Percentiles rank a stretch among this genome's conserved stretches.
Evolutionary conservation across 2,888 invertebrate genomes (phyloP).

Genomic region (Aspidiotus destructor): DNA sequence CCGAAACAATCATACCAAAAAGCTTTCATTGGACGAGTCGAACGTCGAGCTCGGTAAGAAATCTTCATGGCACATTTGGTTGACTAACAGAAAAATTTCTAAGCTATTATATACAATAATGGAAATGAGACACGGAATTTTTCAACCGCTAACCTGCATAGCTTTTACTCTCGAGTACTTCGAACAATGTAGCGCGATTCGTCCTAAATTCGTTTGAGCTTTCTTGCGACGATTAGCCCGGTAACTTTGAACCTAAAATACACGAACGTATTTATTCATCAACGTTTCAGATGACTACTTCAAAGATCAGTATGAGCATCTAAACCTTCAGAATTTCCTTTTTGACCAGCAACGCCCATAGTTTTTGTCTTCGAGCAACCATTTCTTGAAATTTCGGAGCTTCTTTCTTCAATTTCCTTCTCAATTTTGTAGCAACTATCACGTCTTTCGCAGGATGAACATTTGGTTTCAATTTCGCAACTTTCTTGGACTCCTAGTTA

Average conservation of each 20-base stretch:
- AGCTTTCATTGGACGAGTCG: conserved; percentile 84
- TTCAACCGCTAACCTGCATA: conserved; percentile 48
- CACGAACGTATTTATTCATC: background rate
- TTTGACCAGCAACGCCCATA: conserved; percentile 82
- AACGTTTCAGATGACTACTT: background rate
- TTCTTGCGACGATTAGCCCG: conserved; percentile 80
- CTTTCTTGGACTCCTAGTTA: too few species aligned
- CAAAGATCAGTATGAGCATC: background rate
- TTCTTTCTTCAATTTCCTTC: conserved; percentile 27
- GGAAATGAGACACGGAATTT: background rate
- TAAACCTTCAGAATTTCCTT: conserved; percentile 78
- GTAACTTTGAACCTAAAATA: conserved; percentile 63
- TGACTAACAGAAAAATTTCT: conserved; percentile 51
- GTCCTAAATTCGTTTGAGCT: conserved; percentile 70
- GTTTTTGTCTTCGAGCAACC: conserved; percentile 45
- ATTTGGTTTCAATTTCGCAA: conserved; percentile 20
- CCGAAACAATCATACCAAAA: conserved; percentile 95
- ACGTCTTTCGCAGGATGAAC: conserved; percentile 1
- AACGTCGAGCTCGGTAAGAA: conserved; percentile 79
- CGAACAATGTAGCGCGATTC: conserved; percentile 71
- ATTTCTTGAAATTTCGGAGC: conserved; percentile 20
- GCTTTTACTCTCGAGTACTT: conserved; percentile 66
- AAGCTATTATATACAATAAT: background rate
- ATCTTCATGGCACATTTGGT: conserved; percentile 91
- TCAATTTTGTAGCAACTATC: conserved; percentile 11